Conservation (phyloP, 2,797 vertebrate genomes). For the Muscicapa comitata region DNA sequence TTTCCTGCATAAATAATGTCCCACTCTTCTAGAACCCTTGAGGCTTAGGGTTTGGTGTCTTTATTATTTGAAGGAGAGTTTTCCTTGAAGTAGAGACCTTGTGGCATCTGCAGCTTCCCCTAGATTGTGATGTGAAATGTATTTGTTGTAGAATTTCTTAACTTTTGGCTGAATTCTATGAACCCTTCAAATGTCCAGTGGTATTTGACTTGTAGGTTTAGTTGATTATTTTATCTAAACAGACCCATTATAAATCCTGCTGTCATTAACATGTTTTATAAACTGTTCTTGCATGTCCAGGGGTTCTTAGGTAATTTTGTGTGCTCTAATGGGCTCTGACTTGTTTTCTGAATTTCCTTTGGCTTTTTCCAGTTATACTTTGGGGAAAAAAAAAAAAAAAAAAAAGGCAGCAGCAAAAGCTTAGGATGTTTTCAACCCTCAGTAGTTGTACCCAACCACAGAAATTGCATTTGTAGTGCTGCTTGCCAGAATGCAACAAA, state of each 20-base stretch:
- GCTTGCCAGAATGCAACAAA: not conserved
- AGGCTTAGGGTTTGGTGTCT: not conserved
- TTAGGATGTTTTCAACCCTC: not conserved
- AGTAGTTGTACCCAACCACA: not conserved
- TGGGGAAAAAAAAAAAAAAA: not conserved
- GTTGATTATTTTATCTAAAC: not conserved
- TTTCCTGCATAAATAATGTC: not conserved
- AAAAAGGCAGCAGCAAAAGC: not conserved
- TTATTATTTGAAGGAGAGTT: not conserved
- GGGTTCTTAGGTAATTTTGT: not conserved
- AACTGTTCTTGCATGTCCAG: not conserved
- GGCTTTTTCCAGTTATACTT: not conserved
- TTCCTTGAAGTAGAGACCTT: fast-evolving
- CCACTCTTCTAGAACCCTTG: not conserved
- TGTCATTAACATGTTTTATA: not conserved
- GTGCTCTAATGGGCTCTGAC: not conserved
- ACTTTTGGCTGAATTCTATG: not conserved
- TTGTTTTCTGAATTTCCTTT: not conserved
- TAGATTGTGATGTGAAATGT: not conserved
- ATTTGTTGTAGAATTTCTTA: not conserved
- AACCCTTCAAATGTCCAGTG: not conserved
- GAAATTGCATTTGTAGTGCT: not conserved
- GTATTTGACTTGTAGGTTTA: not conserved
- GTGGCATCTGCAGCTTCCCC: not conserved
- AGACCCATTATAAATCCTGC: not conserved